Conservation (phyloP, 2,888 invertebrate species). For the Ophion costatus region DNA sequence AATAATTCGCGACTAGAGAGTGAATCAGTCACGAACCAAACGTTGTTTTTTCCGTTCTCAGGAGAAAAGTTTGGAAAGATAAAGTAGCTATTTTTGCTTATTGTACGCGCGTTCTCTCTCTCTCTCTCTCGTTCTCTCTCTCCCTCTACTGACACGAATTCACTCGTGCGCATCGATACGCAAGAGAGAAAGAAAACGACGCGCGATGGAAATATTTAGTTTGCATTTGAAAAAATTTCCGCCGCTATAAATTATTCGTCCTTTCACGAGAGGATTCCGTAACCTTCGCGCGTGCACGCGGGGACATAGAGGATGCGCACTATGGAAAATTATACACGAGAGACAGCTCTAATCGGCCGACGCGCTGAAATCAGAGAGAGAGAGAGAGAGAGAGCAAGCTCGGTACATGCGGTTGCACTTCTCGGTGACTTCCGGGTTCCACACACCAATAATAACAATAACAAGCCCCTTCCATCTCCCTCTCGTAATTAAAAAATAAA, state of each 20-base stretch:
- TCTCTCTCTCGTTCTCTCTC: not conserved
- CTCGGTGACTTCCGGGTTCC: slow-evolving; percentile 59
- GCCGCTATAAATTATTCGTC: slow-evolving; percentile 17
- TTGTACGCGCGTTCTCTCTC: no score
- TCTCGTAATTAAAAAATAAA: not conserved
- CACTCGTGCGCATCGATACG: not conserved
- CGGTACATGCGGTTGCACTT: slow-evolving; percentile 25
- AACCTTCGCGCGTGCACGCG: slow-evolving; percentile 41
- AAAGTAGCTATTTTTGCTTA: not conserved
- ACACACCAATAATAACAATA: slow-evolving; percentile 27
- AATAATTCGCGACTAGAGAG: not conserved
- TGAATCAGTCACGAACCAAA: not conserved
- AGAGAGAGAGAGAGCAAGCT: slow-evolving; percentile 15
- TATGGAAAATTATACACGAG: slow-evolving; percentile 51
- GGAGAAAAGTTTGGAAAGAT: not conserved
- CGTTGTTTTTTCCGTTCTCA: not conserved
- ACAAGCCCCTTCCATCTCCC: not conserved
- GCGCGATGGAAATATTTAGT: not conserved
- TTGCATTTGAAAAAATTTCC: slow-evolving; percentile 25
- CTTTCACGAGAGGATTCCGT: slow-evolving; percentile 48
- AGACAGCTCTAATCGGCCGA: slow-evolving; percentile 40
- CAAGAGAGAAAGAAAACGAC: not conserved
- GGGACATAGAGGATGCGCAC: slow-evolving; percentile 27
- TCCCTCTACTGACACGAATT: not conserved
- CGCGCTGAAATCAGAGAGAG: slow-evolving; percentile 15